phyloP scores from a whole-genome alignment of 2,113 vertebrate species.

The Alethe diademata region DNA sequence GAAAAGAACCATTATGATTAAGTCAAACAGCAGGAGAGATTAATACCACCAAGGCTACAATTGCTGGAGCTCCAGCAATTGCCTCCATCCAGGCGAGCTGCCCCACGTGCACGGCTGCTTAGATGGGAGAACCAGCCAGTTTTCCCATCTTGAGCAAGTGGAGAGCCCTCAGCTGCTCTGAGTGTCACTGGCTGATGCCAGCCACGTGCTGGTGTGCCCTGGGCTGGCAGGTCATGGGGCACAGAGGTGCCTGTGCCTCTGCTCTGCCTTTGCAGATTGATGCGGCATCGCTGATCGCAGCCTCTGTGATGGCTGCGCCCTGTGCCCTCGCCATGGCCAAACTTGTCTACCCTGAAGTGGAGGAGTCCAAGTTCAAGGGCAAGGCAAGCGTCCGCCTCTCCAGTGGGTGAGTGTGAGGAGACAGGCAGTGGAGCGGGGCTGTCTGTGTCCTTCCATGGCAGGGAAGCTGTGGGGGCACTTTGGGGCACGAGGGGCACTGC shows the following conservation, averaged over 20 bases:
- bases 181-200: not conserved
- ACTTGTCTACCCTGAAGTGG: conserved; percentile 89
- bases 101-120: fast-evolving
- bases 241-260: not conserved
- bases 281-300: conserved; percentile 84
- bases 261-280: conserved; percentile 81
- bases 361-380: conserved; percentile 80
- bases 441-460: fast-evolving
- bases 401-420: conserved; percentile 54
- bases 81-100: not conserved
- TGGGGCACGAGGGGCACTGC: not conserved
- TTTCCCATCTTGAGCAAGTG: not conserved
- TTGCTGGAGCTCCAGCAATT: fast-evolving
- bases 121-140: not conserved
- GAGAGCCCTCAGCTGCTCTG: not conserved
- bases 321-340: conserved; percentile 92
- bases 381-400: conserved; percentile 66
- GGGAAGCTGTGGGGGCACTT: fast-evolving
- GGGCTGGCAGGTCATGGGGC: fast-evolving
- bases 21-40: not conserved
- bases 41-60: not conserved
- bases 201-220: fast-evolving
- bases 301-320: conserved; percentile 95
- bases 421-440: not conserved
- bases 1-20: not conserved